phyloP scores from a whole-genome alignment of 1,140 invertebrate species.

The Subanguina moxae region DNA sequence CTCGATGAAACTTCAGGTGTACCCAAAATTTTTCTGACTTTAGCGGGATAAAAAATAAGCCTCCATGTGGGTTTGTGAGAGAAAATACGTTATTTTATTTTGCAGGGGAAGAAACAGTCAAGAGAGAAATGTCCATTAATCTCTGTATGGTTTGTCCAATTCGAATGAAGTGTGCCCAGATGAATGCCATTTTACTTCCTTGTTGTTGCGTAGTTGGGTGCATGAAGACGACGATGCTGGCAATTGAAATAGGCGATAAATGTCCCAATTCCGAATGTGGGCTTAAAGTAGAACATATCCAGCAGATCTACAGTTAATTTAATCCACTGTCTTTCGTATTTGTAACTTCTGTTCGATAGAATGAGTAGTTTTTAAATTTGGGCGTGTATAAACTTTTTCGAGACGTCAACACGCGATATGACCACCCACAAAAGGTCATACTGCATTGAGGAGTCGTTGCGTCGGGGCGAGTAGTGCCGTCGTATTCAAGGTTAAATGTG shows the following conservation, averaged over 20 bases:
- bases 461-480: too few species aligned
- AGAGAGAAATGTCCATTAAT: not conserved
- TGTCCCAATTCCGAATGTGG: not conserved
- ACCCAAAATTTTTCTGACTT: too few species aligned
- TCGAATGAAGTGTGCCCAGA: slow-evolving; percentile 8
- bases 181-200: slow-evolving; percentile 22
- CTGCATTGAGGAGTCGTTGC: too few species aligned
- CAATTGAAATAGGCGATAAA: slow-evolving; percentile 1
- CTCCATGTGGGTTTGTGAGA: not conserved
- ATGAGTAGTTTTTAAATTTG: too few species aligned
- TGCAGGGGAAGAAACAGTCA: not conserved
- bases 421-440: too few species aligned
- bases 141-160: slow-evolving; percentile 15
- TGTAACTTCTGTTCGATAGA: too few species aligned
- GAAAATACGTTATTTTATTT: not conserved
- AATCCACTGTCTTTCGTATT: not conserved
- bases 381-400: too few species aligned
- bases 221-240: slow-evolving; percentile 3
- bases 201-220: slow-evolving; percentile 24
- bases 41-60: too few species aligned
- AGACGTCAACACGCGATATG: too few species aligned
- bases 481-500: too few species aligned
- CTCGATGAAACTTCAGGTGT: too few species aligned
- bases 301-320: slow-evolving; percentile 1
- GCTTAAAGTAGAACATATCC: not conserved